Conservation (phyloP, 1,140 invertebrate genomes). For the Diabrotica virgifera region DNA sequence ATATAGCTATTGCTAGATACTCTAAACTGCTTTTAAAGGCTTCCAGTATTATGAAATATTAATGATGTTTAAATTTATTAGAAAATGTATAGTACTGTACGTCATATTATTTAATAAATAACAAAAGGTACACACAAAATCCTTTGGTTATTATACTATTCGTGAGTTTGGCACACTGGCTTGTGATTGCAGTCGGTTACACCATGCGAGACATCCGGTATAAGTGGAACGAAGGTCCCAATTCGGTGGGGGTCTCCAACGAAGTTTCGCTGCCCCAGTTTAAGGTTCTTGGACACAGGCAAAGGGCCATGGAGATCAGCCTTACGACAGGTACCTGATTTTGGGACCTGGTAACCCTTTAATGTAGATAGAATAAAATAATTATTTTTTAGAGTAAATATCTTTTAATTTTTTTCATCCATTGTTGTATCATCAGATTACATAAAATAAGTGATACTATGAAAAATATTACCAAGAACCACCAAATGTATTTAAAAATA, state of each 20-base stretch:
- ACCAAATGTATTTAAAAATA: no score
- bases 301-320: constrained; percentile 87
- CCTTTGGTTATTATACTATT: neutral
- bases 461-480: no score
- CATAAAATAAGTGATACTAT: no score
- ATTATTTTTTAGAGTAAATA: neutral
- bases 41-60: no score
- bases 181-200: constrained; percentile 84
- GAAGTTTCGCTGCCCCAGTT: constrained; percentile 94
- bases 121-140: neutral
- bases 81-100: no score
- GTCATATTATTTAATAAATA: no score
- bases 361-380: neutral
- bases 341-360: constrained; percentile 25
- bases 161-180: constrained; percentile 32
- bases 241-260: constrained; percentile 87
- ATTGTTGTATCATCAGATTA: no score
- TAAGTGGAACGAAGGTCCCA: constrained; percentile 90
- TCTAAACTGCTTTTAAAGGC: no score
- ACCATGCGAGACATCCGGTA: constrained; percentile 95
- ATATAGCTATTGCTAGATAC: no score
- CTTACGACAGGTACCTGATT: constrained; percentile 82
- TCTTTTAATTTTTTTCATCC: no score
- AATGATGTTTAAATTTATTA: no score
- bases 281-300: constrained; percentile 86